A percentile compares a stretch with the other conserved stretches of the same genome.
These are phyloP conservation scores for Dermolepida albohirtum DNA, from an alignment of 2,888 invertebrate genomes.

Conservation along the genomic window DNA sequence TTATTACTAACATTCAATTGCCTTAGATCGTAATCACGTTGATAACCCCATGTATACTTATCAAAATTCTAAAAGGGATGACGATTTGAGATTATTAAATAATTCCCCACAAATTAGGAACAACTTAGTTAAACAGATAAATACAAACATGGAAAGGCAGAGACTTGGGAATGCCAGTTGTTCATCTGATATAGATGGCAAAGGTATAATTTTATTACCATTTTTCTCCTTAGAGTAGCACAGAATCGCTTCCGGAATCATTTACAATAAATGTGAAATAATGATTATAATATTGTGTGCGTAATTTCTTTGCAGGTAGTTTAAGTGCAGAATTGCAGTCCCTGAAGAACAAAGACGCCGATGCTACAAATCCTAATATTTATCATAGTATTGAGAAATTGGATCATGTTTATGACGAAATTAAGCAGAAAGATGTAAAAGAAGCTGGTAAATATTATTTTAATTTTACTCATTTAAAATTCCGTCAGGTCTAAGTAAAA, in stretches of 20 bases:
- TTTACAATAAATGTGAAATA: no score
- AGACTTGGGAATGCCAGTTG: conserved; percentile 67
- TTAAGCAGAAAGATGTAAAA: conserved; percentile 83
- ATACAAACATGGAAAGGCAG: conserved; percentile 72
- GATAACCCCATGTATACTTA: conserved; percentile 93
- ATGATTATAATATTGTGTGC: conserved; percentile 55
- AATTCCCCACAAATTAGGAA: conserved; percentile 71
- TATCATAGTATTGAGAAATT: conserved; percentile 85
- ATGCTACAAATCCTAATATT: conserved; percentile 86
- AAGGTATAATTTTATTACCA: conserved; percentile 25
- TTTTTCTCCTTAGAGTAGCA: neutral
- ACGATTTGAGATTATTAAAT: conserved; percentile 71
- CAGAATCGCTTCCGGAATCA: no score
- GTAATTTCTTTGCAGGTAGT: conserved; percentile 55
- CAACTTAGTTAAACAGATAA: conserved; percentile 72
- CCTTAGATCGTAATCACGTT: conserved; percentile 84
- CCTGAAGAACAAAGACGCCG: conserved; percentile 86
- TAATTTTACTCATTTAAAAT: no score
- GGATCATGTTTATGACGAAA: conserved; percentile 91
- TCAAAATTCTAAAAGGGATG: conserved; percentile 69
- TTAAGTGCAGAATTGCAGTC: conserved; percentile 74
- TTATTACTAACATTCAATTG: conserved; percentile 36
- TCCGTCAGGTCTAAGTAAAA: no score
- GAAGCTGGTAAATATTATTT: conserved; percentile 68
- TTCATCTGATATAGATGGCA: conserved; percentile 65